A percentile compares a stretch with the other conserved stretches of the same genome.
Conservation (phyloP, 2,113 vertebrate genomes). For the Microtus pennsylvanicus region DNA sequence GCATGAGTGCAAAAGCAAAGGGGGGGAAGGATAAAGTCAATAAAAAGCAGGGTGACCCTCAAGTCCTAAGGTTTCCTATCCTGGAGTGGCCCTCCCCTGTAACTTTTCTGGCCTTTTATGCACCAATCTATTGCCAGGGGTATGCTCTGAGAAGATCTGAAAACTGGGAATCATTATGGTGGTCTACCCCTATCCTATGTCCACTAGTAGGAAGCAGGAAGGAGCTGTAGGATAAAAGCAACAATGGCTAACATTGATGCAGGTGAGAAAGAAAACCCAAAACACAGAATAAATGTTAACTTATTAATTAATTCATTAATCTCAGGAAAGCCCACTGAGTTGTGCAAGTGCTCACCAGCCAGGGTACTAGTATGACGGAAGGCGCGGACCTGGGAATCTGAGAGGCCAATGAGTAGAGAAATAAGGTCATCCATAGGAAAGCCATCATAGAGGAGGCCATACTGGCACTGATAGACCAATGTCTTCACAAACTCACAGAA, state of each 20-base stretch:
- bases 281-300: not conserved
- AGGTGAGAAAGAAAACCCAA: slow-evolving; percentile 20
- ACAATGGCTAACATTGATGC: slow-evolving; percentile 5
- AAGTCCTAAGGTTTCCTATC: slow-evolving; percentile 17
- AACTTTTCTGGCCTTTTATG: slow-evolving; percentile 13
- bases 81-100: not conserved
- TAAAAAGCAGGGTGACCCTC: not conserved
- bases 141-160: not conserved
- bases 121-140: not conserved
- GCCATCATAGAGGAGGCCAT: slow-evolving; percentile 91
- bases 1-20: not conserved
- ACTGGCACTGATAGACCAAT: slow-evolving; percentile 88
- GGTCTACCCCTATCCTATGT: not conserved
- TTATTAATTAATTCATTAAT: not conserved
- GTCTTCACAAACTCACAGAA: slow-evolving; percentile 89
- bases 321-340: not conserved
- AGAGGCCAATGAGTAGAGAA: slow-evolving; percentile 91
- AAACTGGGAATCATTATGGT: not conserved
- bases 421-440: slow-evolving; percentile 90
- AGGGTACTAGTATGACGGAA: slow-evolving; percentile 95
- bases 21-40: slow-evolving; percentile 1
- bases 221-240: slow-evolving; percentile 33
- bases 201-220: not conserved
- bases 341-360: slow-evolving; percentile 86
- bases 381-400: slow-evolving; percentile 94